phyloP scores from a whole-genome alignment of 2,113 vertebrate genomes.

The Rattus rattus region DNA sequence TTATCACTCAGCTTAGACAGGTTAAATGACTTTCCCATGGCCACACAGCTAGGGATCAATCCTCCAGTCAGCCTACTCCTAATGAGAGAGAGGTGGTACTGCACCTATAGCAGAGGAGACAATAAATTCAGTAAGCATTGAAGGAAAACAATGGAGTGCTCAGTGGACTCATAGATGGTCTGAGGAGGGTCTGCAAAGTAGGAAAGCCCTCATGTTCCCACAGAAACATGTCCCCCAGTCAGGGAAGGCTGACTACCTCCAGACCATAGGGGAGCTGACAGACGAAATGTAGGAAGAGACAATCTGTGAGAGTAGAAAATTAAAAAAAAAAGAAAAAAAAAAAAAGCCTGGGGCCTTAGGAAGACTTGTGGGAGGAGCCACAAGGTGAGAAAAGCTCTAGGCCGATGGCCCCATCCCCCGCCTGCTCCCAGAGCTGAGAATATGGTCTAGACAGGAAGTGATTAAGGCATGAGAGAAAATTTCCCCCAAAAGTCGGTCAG shows the following conservation, averaged over 20 bases:
- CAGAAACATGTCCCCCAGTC: not conserved
- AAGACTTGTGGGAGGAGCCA: not conserved
- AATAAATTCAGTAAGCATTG: not conserved
- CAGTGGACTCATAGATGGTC: not conserved
- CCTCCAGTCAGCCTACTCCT: not conserved
- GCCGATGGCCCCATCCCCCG: not conserved
- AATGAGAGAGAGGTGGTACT: not conserved
- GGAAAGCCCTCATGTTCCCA: not conserved
- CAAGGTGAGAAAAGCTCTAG: constrained; percentile 56
- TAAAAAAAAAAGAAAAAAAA: not conserved
- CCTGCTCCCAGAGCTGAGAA: not conserved
- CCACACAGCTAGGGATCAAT: not conserved
- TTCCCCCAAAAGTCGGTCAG: constrained; percentile 85
- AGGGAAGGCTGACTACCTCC: not conserved
- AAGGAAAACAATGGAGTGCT: not conserved
- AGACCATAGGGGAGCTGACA: not conserved
- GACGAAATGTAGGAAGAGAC: not conserved
- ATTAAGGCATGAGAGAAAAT: constrained; percentile 83
- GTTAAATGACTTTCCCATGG: not conserved
- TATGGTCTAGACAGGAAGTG: constrained; percentile 90
- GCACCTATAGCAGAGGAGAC: not conserved
- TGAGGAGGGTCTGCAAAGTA: not conserved
- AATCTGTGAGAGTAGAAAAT: not conserved
- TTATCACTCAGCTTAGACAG: not conserved
- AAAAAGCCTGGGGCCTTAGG: not conserved